These are phyloP conservation scores for Acanthosoma haemorrhoidale DNA, from an alignment of 2,888 invertebrate species.

Conservation along the genomic window DNA sequence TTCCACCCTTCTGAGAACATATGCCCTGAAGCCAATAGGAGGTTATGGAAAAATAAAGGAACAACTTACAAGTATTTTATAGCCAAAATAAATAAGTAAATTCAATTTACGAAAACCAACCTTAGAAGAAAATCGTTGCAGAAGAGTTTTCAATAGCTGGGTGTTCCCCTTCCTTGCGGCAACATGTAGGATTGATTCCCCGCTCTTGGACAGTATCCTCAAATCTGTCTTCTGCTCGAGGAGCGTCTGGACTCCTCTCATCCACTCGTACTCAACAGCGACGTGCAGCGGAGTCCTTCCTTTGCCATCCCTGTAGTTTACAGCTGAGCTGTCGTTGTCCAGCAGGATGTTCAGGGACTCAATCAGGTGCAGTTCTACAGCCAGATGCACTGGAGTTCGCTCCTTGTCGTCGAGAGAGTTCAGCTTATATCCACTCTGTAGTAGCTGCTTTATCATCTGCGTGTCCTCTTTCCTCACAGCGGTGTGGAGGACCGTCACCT, in stretches of 20 bases:
- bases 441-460: conserved; percentile 42
- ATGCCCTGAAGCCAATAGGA: too few species aligned
- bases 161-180: conserved; percentile 52
- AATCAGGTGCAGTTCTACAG: conserved; percentile 44
- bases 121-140: background rate
- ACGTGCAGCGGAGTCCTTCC: conserved; percentile 50
- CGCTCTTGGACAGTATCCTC: conserved; percentile 44
- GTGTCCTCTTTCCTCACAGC: conserved; percentile 51
- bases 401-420: conserved; percentile 47
- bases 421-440: conserved; percentile 30
- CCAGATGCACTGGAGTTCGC: conserved; percentile 52
- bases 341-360: background rate
- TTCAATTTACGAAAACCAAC: background rate
- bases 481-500: conserved; percentile 48
- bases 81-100: too few species aligned
- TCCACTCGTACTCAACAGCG: conserved; percentile 52
- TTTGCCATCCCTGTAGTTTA: conserved; percentile 50
- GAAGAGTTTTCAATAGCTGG: conserved; percentile 51
- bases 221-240: conserved; percentile 52
- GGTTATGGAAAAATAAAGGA: too few species aligned
- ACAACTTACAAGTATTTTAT: too few species aligned
- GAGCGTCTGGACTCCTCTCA: conserved; percentile 52
- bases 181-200: conserved; percentile 52
- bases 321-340: background rate
- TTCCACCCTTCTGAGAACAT: too few species aligned